These are phyloP conservation scores for Cairina moschata DNA, from an alignment of 2,113 vertebrate genomes.

Conservation along the genomic window DNA sequence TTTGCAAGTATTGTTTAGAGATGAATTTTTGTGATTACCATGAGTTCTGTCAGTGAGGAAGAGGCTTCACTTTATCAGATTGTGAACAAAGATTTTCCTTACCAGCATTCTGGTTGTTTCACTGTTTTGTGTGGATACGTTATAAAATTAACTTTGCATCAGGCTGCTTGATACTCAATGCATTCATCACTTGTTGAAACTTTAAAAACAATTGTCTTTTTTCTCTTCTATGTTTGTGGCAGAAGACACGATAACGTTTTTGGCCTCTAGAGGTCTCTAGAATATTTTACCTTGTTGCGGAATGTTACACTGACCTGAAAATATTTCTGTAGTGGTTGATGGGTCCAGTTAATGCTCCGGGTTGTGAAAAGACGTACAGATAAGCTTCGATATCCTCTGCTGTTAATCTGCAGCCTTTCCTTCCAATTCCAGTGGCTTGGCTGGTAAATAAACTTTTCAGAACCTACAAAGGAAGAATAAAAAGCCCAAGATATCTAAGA, in stretches of 20 bases:
- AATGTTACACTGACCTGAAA: constrained; percentile 85
- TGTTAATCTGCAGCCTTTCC: constrained; percentile 88
- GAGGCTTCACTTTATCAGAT: neutral
- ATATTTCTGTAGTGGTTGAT: constrained; percentile 96
- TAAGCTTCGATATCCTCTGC: constrained; percentile 94
- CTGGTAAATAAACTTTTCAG: constrained; percentile 93
- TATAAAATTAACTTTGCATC: neutral
- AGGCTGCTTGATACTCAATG: neutral
- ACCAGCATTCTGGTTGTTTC: neutral
- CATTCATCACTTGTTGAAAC: neutral
- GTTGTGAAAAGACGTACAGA: constrained; percentile 93
- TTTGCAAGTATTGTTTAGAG: neutral
- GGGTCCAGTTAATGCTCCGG: constrained; percentile 92
- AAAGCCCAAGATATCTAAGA: neutral
- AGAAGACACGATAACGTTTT: neutral
- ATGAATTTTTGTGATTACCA: neutral
- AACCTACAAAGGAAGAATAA: constrained; percentile 76
- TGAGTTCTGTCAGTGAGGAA: neutral
- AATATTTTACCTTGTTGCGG: neutral
- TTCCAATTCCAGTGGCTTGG: constrained; percentile 88
- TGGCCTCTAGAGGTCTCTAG: neutral
- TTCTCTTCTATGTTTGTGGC: neutral
- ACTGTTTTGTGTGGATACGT: neutral
- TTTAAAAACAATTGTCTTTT: neutral
- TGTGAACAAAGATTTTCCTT: neutral